Conservation (phyloP, 2,888 invertebrate genomes). For the Caenorhabditis imperialis region DNA sequence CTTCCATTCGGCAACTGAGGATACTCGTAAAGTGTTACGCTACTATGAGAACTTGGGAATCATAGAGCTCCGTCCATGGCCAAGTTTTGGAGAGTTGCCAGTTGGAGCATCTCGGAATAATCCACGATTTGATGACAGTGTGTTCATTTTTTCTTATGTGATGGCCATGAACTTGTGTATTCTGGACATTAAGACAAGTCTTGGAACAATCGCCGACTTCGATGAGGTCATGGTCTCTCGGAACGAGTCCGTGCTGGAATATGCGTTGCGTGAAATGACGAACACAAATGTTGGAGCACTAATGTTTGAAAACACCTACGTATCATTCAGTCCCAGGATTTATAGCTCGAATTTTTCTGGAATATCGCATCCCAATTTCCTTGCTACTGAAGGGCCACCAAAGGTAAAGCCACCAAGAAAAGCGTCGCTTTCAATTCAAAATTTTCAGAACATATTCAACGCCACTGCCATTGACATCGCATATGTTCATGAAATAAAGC, state of each 20-base stretch:
- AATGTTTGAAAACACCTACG: slow-evolving; percentile 20
- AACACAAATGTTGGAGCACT: slow-evolving; percentile 22
- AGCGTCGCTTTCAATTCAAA: too few species aligned
- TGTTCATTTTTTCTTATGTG: slow-evolving; percentile 52
- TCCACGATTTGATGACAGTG: slow-evolving; percentile 44
- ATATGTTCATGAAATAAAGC: slow-evolving; percentile 20
- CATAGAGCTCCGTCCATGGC: slow-evolving; percentile 28
- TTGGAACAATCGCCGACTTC: slow-evolving; percentile 58
- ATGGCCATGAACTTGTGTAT: slow-evolving; percentile 63
- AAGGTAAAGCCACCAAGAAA: too few species aligned
- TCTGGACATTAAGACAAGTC: slow-evolving; percentile 44
- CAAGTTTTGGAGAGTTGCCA: slow-evolving; percentile 26
- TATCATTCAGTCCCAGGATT: slow-evolving; percentile 17
- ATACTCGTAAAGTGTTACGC: slow-evolving; percentile 48
- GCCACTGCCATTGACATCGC: slow-evolving; percentile 25
- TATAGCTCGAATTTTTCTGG: slow-evolving; percentile 25
- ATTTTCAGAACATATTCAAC: slow-evolving; percentile 32
- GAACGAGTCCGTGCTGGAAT: slow-evolving; percentile 22
- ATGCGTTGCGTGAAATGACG: slow-evolving; percentile 10
- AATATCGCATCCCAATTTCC: slow-evolving; percentile 6
- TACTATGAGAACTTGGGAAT: slow-evolving; percentile 46
- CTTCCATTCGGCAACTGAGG: slow-evolving; percentile 55
- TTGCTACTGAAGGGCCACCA: slow-evolving; percentile 13
- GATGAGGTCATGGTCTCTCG: slow-evolving; percentile 56
- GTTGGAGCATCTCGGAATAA: slow-evolving; percentile 6